Evolutionary conservation across 2,113 vertebrate genomes (phyloP).

Genomic region (Setophaga petechia): DNA sequence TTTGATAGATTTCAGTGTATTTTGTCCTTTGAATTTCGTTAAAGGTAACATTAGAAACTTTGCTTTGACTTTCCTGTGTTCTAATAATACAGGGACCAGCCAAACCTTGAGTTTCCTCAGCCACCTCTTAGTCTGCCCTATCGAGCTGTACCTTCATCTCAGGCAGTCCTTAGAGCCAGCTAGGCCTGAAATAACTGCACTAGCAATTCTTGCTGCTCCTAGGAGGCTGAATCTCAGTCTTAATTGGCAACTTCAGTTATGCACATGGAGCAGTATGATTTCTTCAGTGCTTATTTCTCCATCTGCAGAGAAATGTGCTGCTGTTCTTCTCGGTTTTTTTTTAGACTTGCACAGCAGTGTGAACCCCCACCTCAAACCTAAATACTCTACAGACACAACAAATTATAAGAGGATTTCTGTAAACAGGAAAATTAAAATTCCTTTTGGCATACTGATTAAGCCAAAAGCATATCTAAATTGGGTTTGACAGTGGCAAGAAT

Average conservation of each 20-base stretch:
- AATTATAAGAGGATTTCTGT: background rate
- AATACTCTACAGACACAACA: background rate
- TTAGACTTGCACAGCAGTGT: background rate
- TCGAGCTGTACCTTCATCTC: background rate
- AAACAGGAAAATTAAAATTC: background rate
- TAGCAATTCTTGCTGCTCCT: background rate
- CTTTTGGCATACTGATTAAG: background rate
- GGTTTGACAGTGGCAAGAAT: background rate
- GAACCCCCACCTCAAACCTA: background rate
- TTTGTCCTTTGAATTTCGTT: background rate
- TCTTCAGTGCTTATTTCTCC: background rate
- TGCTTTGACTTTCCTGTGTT: background rate
- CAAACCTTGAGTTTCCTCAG: background rate
- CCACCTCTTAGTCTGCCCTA: rapidly evolving
- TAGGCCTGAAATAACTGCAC: background rate
- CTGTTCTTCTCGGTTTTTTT: background rate
- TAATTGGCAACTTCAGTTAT: background rate
- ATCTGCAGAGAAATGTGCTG: background rate
- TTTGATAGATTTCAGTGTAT: background rate
- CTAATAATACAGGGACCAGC: background rate
- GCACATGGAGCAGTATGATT: background rate
- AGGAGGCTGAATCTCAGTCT: background rate
- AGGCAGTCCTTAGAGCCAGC: background rate
- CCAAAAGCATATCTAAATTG: background rate
- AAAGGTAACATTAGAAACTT: background rate